phyloP scores from a whole-genome alignment of 2,888 invertebrate genomes.

The Chrysopilus asiliformis region DNA sequence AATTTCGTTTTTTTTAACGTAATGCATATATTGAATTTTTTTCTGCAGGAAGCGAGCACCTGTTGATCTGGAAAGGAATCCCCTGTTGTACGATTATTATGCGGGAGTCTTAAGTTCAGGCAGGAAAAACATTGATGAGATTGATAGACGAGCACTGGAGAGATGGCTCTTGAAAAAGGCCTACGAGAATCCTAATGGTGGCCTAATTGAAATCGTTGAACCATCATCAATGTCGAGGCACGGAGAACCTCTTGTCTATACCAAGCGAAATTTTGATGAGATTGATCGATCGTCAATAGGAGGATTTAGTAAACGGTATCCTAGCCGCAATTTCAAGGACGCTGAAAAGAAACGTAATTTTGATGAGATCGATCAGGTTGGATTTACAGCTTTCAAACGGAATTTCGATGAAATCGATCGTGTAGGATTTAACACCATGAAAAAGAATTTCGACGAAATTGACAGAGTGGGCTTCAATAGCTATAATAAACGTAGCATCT shows the following conservation, averaged over 20 bases:
- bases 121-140: neutral
- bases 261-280: slow-evolving; percentile 11
- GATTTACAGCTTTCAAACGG: slow-evolving; percentile 11
- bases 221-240: neutral
- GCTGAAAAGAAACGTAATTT: slow-evolving; percentile 5
- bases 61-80: slow-evolving; percentile 10
- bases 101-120: slow-evolving; percentile 7
- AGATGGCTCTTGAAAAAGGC: neutral
- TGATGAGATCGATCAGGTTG: slow-evolving; percentile 15
- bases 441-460: slow-evolving; percentile 14
- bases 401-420: slow-evolving; percentile 16
- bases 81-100: slow-evolving; percentile 14
- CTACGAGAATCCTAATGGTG: neutral
- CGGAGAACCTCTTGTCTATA: neutral
- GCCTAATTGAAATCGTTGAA: no score
- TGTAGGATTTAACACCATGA: slow-evolving; percentile 7
- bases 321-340: slow-evolving; percentile 2
- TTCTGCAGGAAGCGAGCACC: slow-evolving; percentile 8
- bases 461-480: slow-evolving; percentile 12
- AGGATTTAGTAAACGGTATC: slow-evolving; percentile 3
- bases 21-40: no score
- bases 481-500: no score
- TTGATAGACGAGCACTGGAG: neutral
- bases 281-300: slow-evolving; percentile 11
- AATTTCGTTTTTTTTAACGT: no score